A percentile compares a stretch with the other conserved stretches of the same genome.
phyloP scores from a whole-genome alignment of 2,113 vertebrate species.

The Ammodramus savannarum region DNA sequence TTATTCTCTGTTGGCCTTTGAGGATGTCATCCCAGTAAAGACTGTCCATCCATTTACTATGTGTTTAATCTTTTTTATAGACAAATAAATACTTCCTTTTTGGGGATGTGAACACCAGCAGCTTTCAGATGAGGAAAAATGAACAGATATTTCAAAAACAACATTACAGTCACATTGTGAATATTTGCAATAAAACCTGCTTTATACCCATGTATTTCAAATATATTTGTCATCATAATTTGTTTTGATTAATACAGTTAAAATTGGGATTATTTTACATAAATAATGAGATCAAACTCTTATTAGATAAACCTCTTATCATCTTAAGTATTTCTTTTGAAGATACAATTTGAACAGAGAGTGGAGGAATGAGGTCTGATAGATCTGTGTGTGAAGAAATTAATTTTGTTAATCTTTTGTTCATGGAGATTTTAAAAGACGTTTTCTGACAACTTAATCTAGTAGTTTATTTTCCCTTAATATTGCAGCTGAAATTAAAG shows the following conservation, averaged over 20 bases:
- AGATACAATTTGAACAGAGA: neutral
- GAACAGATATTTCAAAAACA: neutral
- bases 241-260: neutral
- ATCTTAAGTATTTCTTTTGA: neutral
- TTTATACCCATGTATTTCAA: neutral
- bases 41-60: neutral
- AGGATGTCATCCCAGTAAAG: neutral
- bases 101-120: neutral
- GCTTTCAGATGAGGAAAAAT: neutral
- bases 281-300: neutral
- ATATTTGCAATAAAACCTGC: neutral
- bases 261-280: neutral
- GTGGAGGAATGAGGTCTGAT: neutral
- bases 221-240: neutral
- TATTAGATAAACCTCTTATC: neutral
- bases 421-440: neutral
- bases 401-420: neutral
- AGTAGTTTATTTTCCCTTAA: neutral
- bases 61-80: neutral
- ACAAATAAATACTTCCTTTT: neutral
- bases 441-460: neutral
- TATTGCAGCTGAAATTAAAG: conserved; percentile 13
- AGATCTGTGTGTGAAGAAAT: neutral
- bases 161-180: neutral
- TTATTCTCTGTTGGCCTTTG: neutral